phyloP scores from a whole-genome alignment of 2,888 invertebrate species.

The Platerodrilus igneus region DNA sequence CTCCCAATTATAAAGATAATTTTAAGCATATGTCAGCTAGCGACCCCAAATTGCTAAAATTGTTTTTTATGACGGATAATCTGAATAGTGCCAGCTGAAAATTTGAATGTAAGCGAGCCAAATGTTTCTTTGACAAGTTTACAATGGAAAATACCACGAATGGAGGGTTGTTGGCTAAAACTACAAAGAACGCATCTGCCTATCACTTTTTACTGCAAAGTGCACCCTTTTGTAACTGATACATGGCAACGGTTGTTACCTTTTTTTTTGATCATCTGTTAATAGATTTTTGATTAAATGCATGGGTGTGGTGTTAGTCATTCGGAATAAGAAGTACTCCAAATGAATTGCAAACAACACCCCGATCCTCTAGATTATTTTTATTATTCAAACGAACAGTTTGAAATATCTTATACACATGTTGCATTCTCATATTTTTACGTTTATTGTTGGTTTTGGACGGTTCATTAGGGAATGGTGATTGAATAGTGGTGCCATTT shows the following conservation, averaged over 20 bases:
- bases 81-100: too few species aligned
- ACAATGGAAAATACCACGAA: too few species aligned
- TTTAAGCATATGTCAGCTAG: too few species aligned
- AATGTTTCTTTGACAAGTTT: too few species aligned
- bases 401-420: conserved; percentile 10
- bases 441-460: neutral
- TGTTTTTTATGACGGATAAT: too few species aligned
- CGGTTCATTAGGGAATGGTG: too few species aligned
- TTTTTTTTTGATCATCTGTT: conserved; percentile 16
- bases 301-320: conserved; percentile 3
- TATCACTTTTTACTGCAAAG: conserved; percentile 33
- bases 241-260: conserved; percentile 33
- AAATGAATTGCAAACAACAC: neutral
- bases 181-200: conserved; percentile 35
- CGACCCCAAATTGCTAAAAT: too few species aligned
- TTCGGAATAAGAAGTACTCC: neutral
- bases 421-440: conserved; percentile 4
- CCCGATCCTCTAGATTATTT: neutral
- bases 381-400: neutral
- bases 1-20: too few species aligned
- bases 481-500: too few species aligned
- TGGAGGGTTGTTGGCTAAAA: too few species aligned
- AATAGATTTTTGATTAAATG: conserved; percentile 12
- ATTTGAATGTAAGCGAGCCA: too few species aligned
- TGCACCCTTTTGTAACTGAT: conserved; percentile 35